Conservation (phyloP, 1,140 invertebrate genomes). For the Achatina immaculata region DNA sequence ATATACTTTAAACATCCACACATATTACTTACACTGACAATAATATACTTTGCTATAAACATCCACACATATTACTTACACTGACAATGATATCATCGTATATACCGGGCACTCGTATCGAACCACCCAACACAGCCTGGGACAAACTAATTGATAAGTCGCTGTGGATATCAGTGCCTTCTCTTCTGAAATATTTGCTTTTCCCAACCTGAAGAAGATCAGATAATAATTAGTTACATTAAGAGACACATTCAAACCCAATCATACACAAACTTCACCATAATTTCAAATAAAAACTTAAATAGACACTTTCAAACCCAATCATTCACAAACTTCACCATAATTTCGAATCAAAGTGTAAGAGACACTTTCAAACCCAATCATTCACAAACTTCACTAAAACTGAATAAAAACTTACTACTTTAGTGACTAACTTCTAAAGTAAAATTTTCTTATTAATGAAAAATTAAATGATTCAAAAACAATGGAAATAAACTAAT, state of each 20-base stretch:
- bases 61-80: conserved; percentile 70
- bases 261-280: not conserved
- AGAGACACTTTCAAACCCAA: not conserved
- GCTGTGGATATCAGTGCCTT: conserved; percentile 91
- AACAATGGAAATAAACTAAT: no score
- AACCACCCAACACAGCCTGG: conserved; percentile 94
- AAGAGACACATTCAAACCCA: not conserved
- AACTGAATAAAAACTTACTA: no score
- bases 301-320: not conserved
- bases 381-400: conserved; percentile 10
- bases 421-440: no score
- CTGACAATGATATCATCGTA: conserved; percentile 93
- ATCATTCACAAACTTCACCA: not conserved
- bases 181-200: conserved; percentile 91
- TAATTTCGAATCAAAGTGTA: not conserved
- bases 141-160: conserved; percentile 76
- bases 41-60: not conserved
- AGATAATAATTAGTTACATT: conserved; percentile 1
- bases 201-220: conserved; percentile 81
- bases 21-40: not conserved
- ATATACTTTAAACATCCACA: not conserved
- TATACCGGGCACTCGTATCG: conserved; percentile 90
- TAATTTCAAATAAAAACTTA: not conserved
- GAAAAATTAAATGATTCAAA: no score
- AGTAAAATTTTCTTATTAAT: no score